phyloP scores from a whole-genome alignment of 2,888 invertebrate species.

The Hypolimnas misippus region DNA sequence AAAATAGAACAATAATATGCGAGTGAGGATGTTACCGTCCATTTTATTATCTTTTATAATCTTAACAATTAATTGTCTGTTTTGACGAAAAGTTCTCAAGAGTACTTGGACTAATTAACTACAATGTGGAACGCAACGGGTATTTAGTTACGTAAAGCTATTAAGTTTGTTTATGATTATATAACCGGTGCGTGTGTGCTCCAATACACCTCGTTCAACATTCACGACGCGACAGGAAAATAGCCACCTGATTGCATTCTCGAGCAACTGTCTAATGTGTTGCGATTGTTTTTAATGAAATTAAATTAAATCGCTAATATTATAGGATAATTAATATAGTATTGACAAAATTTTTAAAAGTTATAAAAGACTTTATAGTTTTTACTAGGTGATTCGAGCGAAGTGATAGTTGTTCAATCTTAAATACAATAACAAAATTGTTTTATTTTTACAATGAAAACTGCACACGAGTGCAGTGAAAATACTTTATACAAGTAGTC shows the following conservation, averaged over 20 bases:
- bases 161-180: conserved; percentile 47
- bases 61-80: conserved; percentile 24
- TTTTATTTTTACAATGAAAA: too few species aligned
- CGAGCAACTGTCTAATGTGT: conserved; percentile 23
- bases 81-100: conserved; percentile 40
- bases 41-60: conserved; percentile 13
- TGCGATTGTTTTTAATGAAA: not conserved
- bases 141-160: conserved; percentile 51
- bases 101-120: conserved; percentile 58
- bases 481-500: too few species aligned
- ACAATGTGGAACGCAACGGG: conserved; percentile 56
- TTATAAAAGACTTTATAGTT: too few species aligned
- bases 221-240: conserved; percentile 29
- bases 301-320: too few species aligned
- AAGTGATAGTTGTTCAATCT: too few species aligned
- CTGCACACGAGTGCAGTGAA: too few species aligned
- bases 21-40: conserved; percentile 9
- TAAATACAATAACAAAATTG: too few species aligned
- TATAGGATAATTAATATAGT: too few species aligned
- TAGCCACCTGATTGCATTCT: conserved; percentile 23
- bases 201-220: conserved; percentile 36
- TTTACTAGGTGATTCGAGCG: too few species aligned
- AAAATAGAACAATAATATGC: conserved; percentile 27
- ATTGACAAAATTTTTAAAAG: too few species aligned
- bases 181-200: conserved; percentile 46